Percentiles rank a stretch among this genome's conserved stretches.
Evolutionary conservation across 2,888 invertebrate species (phyloP).

Genomic region (Mycalesis mineus): DNA sequence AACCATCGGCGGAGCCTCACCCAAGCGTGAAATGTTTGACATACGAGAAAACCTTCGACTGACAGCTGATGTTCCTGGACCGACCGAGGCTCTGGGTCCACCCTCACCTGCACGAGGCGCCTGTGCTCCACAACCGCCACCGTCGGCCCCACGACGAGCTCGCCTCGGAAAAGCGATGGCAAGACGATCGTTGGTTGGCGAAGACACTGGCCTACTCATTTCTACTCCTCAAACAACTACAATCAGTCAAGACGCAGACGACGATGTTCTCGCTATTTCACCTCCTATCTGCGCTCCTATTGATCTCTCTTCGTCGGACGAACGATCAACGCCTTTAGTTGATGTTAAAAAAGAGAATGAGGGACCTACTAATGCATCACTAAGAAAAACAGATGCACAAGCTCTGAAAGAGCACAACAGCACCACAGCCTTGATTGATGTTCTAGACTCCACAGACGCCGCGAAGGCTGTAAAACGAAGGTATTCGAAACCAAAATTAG

Average conservation of each 20-base stretch:
- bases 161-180: conserved; percentile 82
- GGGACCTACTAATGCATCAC: conserved; percentile 56
- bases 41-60: conserved; percentile 61
- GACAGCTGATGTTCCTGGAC: conserved; percentile 53
- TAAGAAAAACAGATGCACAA: conserved; percentile 64
- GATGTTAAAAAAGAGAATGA: conserved; percentile 73
- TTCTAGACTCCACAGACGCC: conserved; percentile 44
- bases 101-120: conserved; percentile 84
- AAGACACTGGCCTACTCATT: conserved; percentile 73
- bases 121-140: conserved; percentile 79
- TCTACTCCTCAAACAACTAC: conserved; percentile 46
- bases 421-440: conserved; percentile 44
- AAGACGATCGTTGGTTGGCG: conserved; percentile 78
- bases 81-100: conserved; percentile 73
- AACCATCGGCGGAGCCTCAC: conserved; percentile 67
- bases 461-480: conserved; percentile 64
- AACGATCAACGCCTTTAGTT: conserved; percentile 63
- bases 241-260: conserved; percentile 68
- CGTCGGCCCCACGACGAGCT: conserved; percentile 63
- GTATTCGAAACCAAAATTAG: conserved; percentile 67
- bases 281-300: conserved; percentile 68
- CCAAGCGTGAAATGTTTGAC: conserved; percentile 64
- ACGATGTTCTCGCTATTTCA: conserved; percentile 71
- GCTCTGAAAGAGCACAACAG: conserved; percentile 67
- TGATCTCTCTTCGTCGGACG: conserved; percentile 71